Evolutionary conservation across 2,113 vertebrate species (phyloP), one percentile per base, ranked within the genome.

Genomic region (Chunga burmeisteri): DNA sequence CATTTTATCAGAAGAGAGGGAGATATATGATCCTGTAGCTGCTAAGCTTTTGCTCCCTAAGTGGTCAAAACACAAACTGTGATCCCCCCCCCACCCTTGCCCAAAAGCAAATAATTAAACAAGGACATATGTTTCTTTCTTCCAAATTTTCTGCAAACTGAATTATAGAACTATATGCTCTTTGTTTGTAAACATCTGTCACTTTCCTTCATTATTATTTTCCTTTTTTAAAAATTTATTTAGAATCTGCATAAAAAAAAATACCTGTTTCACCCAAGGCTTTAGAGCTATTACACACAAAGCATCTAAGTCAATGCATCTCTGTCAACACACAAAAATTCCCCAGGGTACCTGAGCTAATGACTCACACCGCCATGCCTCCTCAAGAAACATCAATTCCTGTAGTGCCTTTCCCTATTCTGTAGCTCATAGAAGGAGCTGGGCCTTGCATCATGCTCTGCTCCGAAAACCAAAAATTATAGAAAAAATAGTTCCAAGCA

Each of bases 361-460:
- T 47, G 52, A 67, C 53, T 89, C 84, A 72, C 36, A 36, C 3
- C 0, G 0, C 44, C 36, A 10, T 2, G 2, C 11, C 74, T 80
- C 63, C 53, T 61, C 10, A 1, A 75, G 11, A 87, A 87, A 59
- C 30, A 91, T 3, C 26, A 34, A 8, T 56, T 82, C 52, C 56
- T 63, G 12, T 30, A 59, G 36, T 23, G 56, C 26, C 26, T 88
- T 75, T 70, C 10, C 36, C 21, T 61, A 2, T 20, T 71, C 61
- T 53, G n/a, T 26, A 72, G 40, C n/a, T 84, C 65, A 40, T 44
- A 38, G 67, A 82, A 87, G 30, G 14, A 87, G 10, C 8, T 46
- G 11, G 19, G 15, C 47, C 7, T 87, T 58, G 13, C 30, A 91
- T 47, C 3, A 0, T 40, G 16, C 14, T 84, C 62, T 86, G 16